Base-by-base conservation (phyloP, 2,113 vertebrate genomes). In the Colossoma macropomum region DNA sequence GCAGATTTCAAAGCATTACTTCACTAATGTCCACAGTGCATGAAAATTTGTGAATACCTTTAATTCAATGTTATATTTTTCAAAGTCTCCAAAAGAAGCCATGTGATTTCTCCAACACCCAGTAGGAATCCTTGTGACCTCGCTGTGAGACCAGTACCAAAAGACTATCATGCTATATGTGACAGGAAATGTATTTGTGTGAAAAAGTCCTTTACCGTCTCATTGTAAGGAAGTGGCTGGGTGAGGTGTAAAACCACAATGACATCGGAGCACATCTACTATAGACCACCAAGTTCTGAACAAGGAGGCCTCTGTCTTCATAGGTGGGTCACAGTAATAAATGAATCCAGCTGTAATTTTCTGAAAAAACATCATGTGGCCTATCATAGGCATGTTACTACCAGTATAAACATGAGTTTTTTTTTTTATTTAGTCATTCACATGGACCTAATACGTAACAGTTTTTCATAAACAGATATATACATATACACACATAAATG, bases 161-260 rank as follows among this genome's bases (percentile, higher is more conserved):
- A 28, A 34, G 32, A 68, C 28, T 0, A 16, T 90, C 89, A 89
- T 92, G 87, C 89, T 89, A 79, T 86, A 77, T 71, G 75, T 62
- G 34, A 66, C 13, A 38, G 60, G 41, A 45, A 45, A 45, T 45
- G 41, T 9, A 11, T 45, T 45, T 7, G 34, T 38, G 34, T 38
- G 34, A 38, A 38, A 38, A 38, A 7, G 3, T 3, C 34, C 34
- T 25, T 45, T 62, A 60, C 52, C 62, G 25, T 60, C 23, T 21
- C 11, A 74, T 32, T 28, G 21, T 63, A 23, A 85, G 80, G 69
- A 85, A 79, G 79, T 68, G 74, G 75, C 74, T 68, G 60, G 56
- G 68, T 62, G 25, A 86, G 48, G 15, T 21, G 69, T 12, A 34
- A 62, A 83, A 65, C 75, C 69, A 45, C 50, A 71, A 30, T 50